phyloP scores from a whole-genome alignment of 2,888 invertebrate species.

The Kuschelorhynchus macadamiae region DNA sequence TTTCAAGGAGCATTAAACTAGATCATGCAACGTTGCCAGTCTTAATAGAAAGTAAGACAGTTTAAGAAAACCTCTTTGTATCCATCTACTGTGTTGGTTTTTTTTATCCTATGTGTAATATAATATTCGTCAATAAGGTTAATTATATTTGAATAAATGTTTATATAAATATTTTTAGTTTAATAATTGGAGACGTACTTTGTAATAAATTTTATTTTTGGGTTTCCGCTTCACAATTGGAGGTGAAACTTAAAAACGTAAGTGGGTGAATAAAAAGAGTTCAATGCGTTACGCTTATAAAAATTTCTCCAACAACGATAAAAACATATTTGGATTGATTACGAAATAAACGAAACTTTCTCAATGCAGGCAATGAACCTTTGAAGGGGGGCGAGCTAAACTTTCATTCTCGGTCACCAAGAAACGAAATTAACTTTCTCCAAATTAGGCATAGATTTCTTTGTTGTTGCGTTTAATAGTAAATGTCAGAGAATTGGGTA shows the following conservation, averaged over 20 bases:
- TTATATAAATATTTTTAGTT: no score
- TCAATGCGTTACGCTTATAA: no score
- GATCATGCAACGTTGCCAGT: conserved; percentile 30
- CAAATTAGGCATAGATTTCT: conserved; percentile 38
- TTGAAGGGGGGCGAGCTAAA: conserved; percentile 23
- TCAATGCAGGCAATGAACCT: conserved; percentile 29
- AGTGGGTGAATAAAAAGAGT: no score
- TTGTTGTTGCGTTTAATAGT: conserved; percentile 17
- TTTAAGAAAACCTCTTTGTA: neutral
- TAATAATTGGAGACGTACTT: no score
- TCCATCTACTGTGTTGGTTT: no score
- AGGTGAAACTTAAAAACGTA: no score
- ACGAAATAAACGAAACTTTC: conserved; percentile 42
- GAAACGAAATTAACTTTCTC: conserved; percentile 42
- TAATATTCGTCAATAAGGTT: no score
- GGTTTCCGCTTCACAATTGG: no score
- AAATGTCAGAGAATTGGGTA: conserved; percentile 21
- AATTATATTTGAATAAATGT: no score
- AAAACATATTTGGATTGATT: conserved; percentile 36
- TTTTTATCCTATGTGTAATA: no score
- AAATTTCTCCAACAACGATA: conserved; percentile 40
- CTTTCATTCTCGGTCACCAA: conserved; percentile 45
- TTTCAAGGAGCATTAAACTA: conserved; percentile 8
- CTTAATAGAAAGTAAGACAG: neutral
- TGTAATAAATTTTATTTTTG: no score